Conservation (phyloP, 1,140 invertebrate genomes). For the Zaprionus taronus region DNA sequence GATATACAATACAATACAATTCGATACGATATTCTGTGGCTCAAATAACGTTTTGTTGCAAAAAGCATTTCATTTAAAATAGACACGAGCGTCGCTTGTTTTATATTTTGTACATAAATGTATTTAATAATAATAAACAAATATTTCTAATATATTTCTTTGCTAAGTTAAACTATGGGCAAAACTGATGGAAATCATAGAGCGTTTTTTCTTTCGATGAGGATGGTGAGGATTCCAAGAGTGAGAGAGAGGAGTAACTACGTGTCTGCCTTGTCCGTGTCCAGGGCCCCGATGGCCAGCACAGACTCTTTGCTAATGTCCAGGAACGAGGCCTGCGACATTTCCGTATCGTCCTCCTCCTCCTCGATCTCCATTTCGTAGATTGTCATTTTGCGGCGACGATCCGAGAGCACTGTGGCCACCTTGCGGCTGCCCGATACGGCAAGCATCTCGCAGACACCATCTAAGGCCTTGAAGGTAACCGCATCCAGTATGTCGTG, state of each 20-base stretch:
- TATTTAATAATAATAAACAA: constrained; percentile 37
- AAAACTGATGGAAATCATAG: neutral
- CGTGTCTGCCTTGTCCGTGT: constrained; percentile 30
- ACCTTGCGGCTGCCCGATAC: constrained; percentile 95
- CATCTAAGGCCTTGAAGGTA: constrained; percentile 88
- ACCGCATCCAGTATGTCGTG: constrained; percentile 85
- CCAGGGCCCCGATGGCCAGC: constrained; percentile 32
- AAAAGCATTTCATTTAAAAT: constrained; percentile 5
- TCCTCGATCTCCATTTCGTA: constrained; percentile 97
- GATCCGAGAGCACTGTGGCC: constrained; percentile 93
- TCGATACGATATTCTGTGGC: constrained; percentile 30
- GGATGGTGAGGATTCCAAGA: neutral
- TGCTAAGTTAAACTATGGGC: constrained; percentile 28
- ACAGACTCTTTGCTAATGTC: constrained; percentile 82
- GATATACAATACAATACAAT: neutral
- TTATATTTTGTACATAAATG: constrained; percentile 48
- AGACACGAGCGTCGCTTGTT: constrained; percentile 31
- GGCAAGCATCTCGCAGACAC: constrained; percentile 90
- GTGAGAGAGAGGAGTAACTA: constrained; percentile 1
- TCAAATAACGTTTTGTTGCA: constrained; percentile 35
- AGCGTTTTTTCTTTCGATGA: neutral
- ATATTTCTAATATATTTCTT: constrained; percentile 22
- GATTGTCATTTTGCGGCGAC: constrained; percentile 91
- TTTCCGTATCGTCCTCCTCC: constrained; percentile 92
- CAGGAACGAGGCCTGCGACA: constrained; percentile 83